Base-by-base conservation (phyloP, 2,113 vertebrate species). In the Syngnathus floridae region DNA sequence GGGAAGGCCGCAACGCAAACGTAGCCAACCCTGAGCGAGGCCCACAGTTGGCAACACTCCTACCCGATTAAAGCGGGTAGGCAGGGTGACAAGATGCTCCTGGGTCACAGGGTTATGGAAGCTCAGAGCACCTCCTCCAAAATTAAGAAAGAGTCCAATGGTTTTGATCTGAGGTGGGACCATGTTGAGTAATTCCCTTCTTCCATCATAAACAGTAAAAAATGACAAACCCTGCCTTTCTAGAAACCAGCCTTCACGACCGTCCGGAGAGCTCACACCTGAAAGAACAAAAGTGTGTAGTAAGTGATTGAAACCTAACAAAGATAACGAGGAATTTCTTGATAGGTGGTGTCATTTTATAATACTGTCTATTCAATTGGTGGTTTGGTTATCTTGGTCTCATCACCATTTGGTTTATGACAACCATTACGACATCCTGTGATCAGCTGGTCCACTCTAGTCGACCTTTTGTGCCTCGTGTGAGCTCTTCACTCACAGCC, bases 61-160 rank as follows among this genome's bases (percentile, higher is more conserved):
- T 0, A 55, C 66, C 1, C 59, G 36, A 62, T 63, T n/a, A 35
- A 91, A 91, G 63, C 48, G 51, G 1, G 90, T 86, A 0, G 90
- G 88, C 31, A 91, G 68, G 0, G 87, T 86, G 40, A 73, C 73
- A 0, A 89, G 74, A 62, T 88, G 87, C 72, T 91, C 90, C 52
- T 83, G 86, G 58, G 88, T 87, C 65, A 91, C 48, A 12, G 85
- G 43, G 70, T 90, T 90, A 79, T 89, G 76, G 78, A 91, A 90
- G 58, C 87, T 89, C 45, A 90, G 66, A 0, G 57, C 65, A 0
- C 84, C 81, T 0, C 87, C 89, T 8, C 83, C 87, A 4, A 88
- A 56, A 76, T 88, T 90, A 36, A 91, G 74, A 76, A 90, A 90
- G 19, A 91, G 74, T 5, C 87, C 87, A 0, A 90, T 45, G 55